Evolutionary conservation across 1,140 invertebrate genomes (phyloP).

Genomic region (Pseudomyrmex concolor): DNA sequence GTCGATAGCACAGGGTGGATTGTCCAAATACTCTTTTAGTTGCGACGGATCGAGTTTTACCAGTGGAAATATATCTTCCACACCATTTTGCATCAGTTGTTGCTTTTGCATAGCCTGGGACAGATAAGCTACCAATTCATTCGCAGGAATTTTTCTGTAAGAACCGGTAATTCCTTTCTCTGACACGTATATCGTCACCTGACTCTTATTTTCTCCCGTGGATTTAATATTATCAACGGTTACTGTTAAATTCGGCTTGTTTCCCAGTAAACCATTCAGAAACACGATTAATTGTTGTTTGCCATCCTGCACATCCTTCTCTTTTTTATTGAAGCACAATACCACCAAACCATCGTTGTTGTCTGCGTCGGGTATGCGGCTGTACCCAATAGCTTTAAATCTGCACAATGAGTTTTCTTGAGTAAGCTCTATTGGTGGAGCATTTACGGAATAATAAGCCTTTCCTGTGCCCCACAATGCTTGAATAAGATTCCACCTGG

Average conservation of each 20-base stretch:
- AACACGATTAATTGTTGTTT: constrained; percentile 90
- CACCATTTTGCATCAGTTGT: constrained; percentile 89
- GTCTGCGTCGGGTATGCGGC: constrained; percentile 91
- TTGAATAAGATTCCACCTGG: constrained; percentile 97
- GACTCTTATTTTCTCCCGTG: constrained; percentile 90
- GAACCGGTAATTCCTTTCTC: constrained; percentile 90
- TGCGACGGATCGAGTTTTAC: constrained; percentile 90
- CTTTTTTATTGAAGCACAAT: constrained; percentile 92
- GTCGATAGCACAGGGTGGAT: constrained; percentile 93
- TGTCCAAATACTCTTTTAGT: constrained; percentile 95
- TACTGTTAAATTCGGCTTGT: constrained; percentile 92
- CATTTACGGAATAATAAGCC: constrained; percentile 91
- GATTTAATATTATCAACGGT: constrained; percentile 91
- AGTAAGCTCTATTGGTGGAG: constrained; percentile 92
- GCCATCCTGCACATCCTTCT: constrained; percentile 90
- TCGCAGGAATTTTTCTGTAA: constrained; percentile 90
- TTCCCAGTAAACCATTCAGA: constrained; percentile 90
- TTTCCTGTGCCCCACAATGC: constrained; percentile 96
- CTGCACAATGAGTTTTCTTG: constrained; percentile 95
- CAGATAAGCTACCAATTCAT: constrained; percentile 89
- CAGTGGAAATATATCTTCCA: constrained; percentile 87
- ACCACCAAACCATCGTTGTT: constrained; percentile 95
- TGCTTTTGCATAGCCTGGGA: constrained; percentile 89
- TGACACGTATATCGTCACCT: constrained; percentile 92
- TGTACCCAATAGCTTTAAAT: constrained; percentile 97